Evolutionary conservation across 2,888 invertebrate genomes (phyloP).

Genomic region (Chirona hameri): DNA sequence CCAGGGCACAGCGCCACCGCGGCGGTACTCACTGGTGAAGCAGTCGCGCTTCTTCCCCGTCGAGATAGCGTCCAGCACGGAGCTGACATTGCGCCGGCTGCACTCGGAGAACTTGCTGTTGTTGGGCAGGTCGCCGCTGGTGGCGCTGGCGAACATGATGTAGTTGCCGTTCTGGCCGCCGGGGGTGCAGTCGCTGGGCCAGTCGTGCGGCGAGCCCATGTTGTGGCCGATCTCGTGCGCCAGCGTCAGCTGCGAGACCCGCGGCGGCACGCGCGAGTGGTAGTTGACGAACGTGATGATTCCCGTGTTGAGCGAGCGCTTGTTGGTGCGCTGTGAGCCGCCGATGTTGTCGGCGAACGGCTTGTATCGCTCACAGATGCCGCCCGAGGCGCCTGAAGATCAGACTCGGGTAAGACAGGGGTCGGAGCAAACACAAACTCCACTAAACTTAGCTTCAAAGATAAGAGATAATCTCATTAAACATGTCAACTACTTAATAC

Average conservation of each 20-base stretch:
- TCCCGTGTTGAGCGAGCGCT: slow-evolving; percentile 93
- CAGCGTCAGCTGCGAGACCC: slow-evolving; percentile 93
- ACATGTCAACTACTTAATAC: too few relatives aligned
- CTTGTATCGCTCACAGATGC: slow-evolving; percentile 97
- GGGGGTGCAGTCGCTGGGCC: slow-evolving; percentile 40
- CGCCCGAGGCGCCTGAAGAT: slow-evolving; percentile 83
- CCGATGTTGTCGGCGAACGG: slow-evolving; percentile 93
- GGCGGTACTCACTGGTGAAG: slow-evolving; percentile 60
- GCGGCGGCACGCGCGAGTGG: slow-evolving; percentile 92
- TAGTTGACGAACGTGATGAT: slow-evolving; percentile 99
- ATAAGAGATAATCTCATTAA: too few relatives aligned
- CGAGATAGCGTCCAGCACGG: slow-evolving; percentile 86
- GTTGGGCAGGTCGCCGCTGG: slow-evolving; percentile 94
- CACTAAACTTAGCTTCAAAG: too few relatives aligned
- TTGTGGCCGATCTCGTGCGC: slow-evolving; percentile 98
- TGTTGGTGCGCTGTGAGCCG: slow-evolving; percentile 89
- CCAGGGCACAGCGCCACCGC: not conserved
- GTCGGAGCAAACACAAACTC: too few relatives aligned
- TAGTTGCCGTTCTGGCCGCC: slow-evolving; percentile 87
- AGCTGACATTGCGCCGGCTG: slow-evolving; percentile 90
- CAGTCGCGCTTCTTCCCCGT: slow-evolving; percentile 90
- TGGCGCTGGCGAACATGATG: slow-evolving; percentile 99
- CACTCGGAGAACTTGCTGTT: slow-evolving; percentile 96
- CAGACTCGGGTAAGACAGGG: too few relatives aligned
- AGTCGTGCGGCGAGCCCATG: slow-evolving; percentile 78